Evolutionary conservation across 2,888 invertebrate genomes (phyloP), one percentile per base, ranked within the genome.

Genomic region (Linnaemya tessellans): DNA sequence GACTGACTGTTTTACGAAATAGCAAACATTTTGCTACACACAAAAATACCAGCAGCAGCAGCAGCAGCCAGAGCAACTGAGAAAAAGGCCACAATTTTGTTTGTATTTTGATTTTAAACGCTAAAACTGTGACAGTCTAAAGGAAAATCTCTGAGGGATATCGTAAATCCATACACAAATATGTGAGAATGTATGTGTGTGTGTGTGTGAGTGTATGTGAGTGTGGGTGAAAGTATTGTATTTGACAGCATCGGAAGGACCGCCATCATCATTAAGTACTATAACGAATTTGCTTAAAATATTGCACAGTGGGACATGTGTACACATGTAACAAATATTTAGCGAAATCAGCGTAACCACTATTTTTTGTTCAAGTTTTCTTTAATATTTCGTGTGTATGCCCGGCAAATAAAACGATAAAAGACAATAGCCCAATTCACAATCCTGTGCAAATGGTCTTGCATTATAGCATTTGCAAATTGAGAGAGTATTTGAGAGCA

Each of bases 1-100:
- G 56, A 79, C 51, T 71, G 80, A 64, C 71, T 64, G 46, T 65
- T 80, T 35, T 71, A 46, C 35, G 35, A 71, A 80, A 64, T 56
- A 49, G 38, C 4, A 35, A 78, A 38, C 60, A 20, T 56, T 43
- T 20, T 56, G 25, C 43, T 30, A 56, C 15, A 41, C 25, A 49
- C 8, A 68, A 18, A 30, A n/a, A 9, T 11, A 43, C 1, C 46
- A 46, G 1, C 46, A 46, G n/a, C 1, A 43, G n/a, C n/a, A n/a
- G 15, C 11, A 43, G 15, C 13, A 43, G 8, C 3, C 20, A 18
- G 51, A 11, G 51, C 9, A 58, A n/a, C 9, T 20, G 15, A 49
- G 30, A 49, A 49, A 60, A n/a, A 25, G 0, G 15, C 11, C 15
- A 10, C 15, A 22, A 51, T n/a, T 62, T 38, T 74, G 4, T 30